Percentiles rank a stretch among this genome's conserved stretches.
These are phyloP conservation scores for Heteromormyrus szaboi DNA, from an alignment of 2,797 vertebrate genomes.

Conservation along the genomic window DNA sequence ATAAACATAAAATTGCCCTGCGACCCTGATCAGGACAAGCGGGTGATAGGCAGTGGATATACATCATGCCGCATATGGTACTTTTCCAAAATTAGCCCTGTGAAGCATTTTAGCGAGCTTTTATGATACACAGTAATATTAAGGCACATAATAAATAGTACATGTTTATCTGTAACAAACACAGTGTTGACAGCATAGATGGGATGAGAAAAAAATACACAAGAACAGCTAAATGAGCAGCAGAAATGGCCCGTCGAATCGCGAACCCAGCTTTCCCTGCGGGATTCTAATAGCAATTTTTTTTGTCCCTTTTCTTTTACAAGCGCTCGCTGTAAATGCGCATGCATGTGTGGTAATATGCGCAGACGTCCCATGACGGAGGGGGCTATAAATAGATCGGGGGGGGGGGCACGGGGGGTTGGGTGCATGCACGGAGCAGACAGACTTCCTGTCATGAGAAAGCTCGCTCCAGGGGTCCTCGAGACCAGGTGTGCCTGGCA, in stretches of 20 bases:
- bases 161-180: background rate
- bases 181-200: background rate
- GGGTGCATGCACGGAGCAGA: constrained; percentile 25
- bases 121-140: background rate
- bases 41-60: background rate
- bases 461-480: constrained; percentile 44
- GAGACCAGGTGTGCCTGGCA: constrained; percentile 45
- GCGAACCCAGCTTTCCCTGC: background rate
- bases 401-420: background rate
- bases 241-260: background rate
- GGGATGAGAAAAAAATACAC: background rate
- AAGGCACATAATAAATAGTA: background rate
- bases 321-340: constrained; percentile 39
- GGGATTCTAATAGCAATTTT: background rate
- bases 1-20: background rate
- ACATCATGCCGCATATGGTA: background rate
- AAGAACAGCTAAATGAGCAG: background rate
- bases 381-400: constrained; percentile 50
- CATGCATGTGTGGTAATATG: constrained; percentile 26
- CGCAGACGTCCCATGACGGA: constrained; percentile 34
- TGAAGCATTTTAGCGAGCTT: background rate
- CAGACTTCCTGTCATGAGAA: constrained; percentile 43
- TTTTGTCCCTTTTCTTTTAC: constrained; percentile 8
- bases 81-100: background rate
- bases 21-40: background rate